Evolutionary conservation across 2,113 vertebrate species (phyloP).

Genomic region (Scolopax mira): DNA sequence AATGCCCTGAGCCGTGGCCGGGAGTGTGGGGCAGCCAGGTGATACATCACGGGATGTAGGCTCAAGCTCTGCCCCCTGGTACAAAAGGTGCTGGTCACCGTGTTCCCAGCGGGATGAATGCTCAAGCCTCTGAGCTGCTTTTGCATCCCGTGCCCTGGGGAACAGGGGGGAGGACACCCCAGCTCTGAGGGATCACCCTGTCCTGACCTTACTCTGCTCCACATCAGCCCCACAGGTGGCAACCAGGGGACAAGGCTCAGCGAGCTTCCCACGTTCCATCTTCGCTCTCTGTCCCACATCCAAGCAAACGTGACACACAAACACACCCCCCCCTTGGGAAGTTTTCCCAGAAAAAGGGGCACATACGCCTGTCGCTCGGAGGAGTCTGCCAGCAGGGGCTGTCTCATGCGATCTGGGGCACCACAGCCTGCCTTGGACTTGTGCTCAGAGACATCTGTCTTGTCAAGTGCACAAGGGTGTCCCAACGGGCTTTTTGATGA

Average conservation of each 20-base stretch:
- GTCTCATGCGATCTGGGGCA: neutral
- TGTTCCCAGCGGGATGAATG: neutral
- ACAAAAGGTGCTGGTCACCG: neutral
- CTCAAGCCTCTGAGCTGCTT: neutral
- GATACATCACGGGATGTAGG: neutral
- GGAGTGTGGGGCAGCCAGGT: rapidly evolving
- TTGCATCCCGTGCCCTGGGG: rapidly evolving
- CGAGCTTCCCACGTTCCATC: neutral
- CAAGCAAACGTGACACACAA: neutral
- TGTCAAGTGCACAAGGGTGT: neutral
- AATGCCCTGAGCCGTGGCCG: neutral
- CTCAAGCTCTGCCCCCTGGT: neutral
- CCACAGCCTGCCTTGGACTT: neutral
- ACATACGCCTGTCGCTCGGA: rapidly evolving
- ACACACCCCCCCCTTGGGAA: neutral
- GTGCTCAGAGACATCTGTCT: neutral
- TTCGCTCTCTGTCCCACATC: neutral
- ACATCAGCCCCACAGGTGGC: rapidly evolving
- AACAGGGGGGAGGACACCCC: neutral
- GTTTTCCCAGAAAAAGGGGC: neutral
- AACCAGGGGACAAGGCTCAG: neutral
- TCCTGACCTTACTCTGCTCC: neutral
- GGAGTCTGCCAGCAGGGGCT: neutral
- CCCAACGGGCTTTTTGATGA: neutral
- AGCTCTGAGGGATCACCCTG: neutral